Conservation (phyloP, 2,797 vertebrate genomes). For the Anguilla obscura region DNA sequence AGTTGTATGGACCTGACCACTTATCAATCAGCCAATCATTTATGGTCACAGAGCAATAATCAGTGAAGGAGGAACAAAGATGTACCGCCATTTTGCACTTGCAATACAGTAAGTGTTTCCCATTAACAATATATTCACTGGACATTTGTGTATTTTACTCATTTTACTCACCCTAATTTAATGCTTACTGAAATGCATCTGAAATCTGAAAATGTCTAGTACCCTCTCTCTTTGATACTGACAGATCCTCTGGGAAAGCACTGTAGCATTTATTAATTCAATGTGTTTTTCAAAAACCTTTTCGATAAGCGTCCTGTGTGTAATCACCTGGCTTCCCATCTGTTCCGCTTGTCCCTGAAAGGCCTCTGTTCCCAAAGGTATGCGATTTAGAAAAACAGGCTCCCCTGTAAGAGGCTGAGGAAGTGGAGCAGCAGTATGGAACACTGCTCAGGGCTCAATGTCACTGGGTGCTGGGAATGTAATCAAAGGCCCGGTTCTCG, state of each 20-base stretch:
- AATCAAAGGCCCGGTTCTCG: background rate
- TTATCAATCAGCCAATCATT: background rate
- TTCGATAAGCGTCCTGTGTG: background rate
- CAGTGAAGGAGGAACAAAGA: background rate
- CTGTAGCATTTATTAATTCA: background rate
- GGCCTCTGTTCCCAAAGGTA: background rate
- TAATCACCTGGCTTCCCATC: background rate
- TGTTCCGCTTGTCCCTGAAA: background rate
- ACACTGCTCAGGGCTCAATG: background rate
- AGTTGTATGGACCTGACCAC: background rate
- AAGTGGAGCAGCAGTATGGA: background rate
- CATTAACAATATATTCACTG: background rate
- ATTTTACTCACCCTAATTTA: background rate
- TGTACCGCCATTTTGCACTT: background rate
- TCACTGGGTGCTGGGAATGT: background rate
- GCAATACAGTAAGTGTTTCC: background rate
- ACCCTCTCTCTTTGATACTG: background rate
- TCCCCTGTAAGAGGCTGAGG: background rate
- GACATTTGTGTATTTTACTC: background rate
- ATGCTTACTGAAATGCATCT: background rate
- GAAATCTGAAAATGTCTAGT: background rate
- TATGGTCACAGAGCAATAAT: background rate
- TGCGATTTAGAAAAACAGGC: background rate
- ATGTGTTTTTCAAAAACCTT: background rate
- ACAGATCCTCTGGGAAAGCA: background rate